Evolutionary conservation across 2,888 invertebrate species (phyloP), one percentile per base, ranked within the genome.

Genomic region (Hyppa rectilinea): DNA sequence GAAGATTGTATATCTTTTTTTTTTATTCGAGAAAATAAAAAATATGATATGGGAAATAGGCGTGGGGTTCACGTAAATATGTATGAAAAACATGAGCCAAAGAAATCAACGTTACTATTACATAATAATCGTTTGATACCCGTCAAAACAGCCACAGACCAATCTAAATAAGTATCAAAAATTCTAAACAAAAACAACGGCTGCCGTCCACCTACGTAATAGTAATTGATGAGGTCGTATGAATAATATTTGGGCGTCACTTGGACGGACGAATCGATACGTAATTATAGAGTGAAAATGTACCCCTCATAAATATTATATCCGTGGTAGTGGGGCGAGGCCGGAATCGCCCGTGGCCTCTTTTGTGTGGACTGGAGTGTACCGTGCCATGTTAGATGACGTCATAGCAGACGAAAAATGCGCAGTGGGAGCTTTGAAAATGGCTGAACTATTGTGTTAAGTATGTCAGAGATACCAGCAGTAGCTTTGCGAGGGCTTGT

Each of bases 291-390:
- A 94, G 93, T 94, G 92, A 93, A 93, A 94, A 93, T 91, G 86
- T 92, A 93, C 93, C 95, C 95, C 93, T 94, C 94, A 94, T 95
- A 94, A 95, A 95, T 95, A 94, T 92, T 91, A 93, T 94, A 94
- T 94, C 91, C 91, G 89, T 89, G 91, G 85, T 87, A 80, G 88
- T 89, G 92, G 93, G 95, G 95, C 93, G 93, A 89, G 95, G 93
- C 93, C 93, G 93, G 93, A 93, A 93, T 93, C 87, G 93, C 94
- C 93, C 88, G 91, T 91, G 91, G 95, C 92, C 86, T 88, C 92
- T 89, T 92, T 93, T 93, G 92, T 92, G 85, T 87, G 81, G 81
- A 85, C 66, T 82, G 79, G 85, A 87, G 88, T 89, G 85, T 87
- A 87, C 88, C 87, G 87, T 89, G 86, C 87, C 87, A 77, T 83